phyloP scores from a whole-genome alignment of 2,797 vertebrate species.

The Jordanella pulchra region DNA sequence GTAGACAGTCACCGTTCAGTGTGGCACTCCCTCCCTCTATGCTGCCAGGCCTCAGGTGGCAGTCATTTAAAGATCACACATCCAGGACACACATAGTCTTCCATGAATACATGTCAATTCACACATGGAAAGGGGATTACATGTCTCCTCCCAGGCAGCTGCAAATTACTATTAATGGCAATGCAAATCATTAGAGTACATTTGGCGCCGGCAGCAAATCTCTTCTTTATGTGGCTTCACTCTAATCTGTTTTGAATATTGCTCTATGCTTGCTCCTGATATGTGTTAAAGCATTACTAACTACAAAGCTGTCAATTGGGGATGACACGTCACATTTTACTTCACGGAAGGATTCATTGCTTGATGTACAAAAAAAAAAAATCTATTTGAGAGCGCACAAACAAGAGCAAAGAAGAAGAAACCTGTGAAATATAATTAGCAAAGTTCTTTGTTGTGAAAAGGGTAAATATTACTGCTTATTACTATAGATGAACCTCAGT shows the following conservation, averaged over 20 bases:
- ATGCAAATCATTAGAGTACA: conserved; percentile 79
- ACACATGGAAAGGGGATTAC: conserved; percentile 80
- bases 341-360: conserved; percentile 68
- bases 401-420: conserved; percentile 33
- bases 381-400: conserved; percentile 35
- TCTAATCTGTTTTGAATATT: conserved; percentile 72
- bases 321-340: conserved; percentile 62
- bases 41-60: conserved; percentile 81
- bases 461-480: conserved; percentile 44
- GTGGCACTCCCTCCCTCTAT: conserved; percentile 59
- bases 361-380: conserved; percentile 39
- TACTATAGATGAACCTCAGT: conserved; percentile 9
- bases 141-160: conserved; percentile 73
- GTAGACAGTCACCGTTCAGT: conserved; percentile 50
- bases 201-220: conserved; percentile 66
- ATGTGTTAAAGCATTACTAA: conserved; percentile 51
- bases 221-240: conserved; percentile 62
- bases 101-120: conserved; percentile 80
- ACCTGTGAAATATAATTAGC: conserved; percentile 58
- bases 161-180: conserved; percentile 81
- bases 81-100: conserved; percentile 71
- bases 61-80: conserved; percentile 86
- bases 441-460: conserved; percentile 57
- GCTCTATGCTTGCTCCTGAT: conserved; percentile 49
- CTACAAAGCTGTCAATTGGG: conserved; percentile 63